Evolutionary conservation across 2,888 invertebrate genomes (phyloP).

Genomic region (Empis livida): DNA sequence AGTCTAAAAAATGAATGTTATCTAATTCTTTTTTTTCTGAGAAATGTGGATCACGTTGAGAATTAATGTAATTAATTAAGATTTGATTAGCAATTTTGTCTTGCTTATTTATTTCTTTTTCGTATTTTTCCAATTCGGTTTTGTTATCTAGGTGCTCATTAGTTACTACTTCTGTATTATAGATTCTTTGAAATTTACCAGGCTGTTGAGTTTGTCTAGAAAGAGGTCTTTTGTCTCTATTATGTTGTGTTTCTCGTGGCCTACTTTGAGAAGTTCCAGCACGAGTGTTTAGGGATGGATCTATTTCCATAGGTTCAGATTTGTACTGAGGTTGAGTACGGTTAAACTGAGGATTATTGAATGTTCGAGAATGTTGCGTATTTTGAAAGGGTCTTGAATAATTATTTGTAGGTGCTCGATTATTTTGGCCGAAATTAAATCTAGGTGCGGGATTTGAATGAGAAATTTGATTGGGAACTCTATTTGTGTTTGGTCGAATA

Average conservation of each 20-base stretch:
- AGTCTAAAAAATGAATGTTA: neutral
- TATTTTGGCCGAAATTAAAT: neutral
- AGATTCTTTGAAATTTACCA: neutral
- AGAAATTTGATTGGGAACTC: neutral
- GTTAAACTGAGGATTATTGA: neutral
- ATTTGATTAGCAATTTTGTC: neutral
- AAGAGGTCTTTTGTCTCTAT: neutral
- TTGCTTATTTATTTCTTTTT: neutral
- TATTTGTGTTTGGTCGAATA: neutral
- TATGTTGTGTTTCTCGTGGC: neutral
- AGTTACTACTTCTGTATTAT: neutral
- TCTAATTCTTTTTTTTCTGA: conserved; percentile 5
- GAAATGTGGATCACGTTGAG: no score
- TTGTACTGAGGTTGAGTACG: neutral
- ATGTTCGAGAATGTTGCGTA: neutral
- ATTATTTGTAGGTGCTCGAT: neutral
- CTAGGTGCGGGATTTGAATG: neutral
- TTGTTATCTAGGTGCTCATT: neutral
- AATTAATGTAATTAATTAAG: neutral
- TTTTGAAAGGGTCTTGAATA: neutral
- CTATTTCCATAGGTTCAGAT: neutral
- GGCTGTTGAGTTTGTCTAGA: neutral
- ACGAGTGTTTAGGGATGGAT: neutral
- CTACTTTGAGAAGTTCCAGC: neutral
- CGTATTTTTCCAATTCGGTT: neutral